Conservation (phyloP, 2,113 vertebrate genomes). For the Callorhinus ursinus region DNA sequence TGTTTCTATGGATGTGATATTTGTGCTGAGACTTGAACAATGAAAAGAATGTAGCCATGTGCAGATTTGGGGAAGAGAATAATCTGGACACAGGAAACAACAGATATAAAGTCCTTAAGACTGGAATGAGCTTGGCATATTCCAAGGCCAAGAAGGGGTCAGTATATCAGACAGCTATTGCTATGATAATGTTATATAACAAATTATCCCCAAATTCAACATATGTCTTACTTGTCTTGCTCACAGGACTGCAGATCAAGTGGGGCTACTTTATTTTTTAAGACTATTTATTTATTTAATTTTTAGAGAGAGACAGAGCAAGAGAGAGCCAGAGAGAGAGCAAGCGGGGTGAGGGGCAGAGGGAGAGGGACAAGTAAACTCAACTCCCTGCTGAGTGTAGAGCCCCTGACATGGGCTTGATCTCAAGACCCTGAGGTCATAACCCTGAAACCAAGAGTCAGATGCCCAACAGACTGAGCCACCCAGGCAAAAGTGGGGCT, state of each 20-base stretch:
- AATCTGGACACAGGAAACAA: neutral
- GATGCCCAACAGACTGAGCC: neutral
- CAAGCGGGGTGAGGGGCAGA: neutral
- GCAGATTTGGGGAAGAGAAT: neutral
- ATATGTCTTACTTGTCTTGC: neutral
- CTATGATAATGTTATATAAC: neutral
- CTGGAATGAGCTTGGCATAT: neutral
- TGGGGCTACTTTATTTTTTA: neutral
- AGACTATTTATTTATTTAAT: neutral
- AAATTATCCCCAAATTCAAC: neutral
- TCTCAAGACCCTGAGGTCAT: neutral
- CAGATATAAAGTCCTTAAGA: neutral
- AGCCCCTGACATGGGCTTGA: neutral
- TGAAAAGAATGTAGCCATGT: neutral
- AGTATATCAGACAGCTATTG: neutral
- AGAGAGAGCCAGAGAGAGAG: neutral
- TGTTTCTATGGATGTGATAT: neutral
- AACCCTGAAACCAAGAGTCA: neutral
- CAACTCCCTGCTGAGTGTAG: neutral
- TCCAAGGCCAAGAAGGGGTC: neutral
- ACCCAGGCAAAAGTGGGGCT: neutral
- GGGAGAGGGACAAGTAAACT: neutral
- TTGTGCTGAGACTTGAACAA: neutral
- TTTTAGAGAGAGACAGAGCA: neutral
- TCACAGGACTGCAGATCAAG: neutral